Base-by-base conservation (phyloP, 2,113 vertebrate species). In the Stictonetta naevosa region DNA sequence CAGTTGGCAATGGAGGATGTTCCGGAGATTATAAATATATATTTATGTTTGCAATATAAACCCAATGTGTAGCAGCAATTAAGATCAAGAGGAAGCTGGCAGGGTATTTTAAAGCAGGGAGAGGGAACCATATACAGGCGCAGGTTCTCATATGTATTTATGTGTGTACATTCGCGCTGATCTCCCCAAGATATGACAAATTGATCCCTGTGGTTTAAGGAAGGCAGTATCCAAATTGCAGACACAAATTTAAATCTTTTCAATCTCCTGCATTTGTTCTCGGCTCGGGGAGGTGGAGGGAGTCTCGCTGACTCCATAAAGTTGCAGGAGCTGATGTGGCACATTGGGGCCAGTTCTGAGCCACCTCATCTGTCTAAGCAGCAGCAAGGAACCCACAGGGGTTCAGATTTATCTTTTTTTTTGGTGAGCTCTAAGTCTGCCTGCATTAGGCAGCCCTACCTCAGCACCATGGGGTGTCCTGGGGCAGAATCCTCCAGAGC, bases 221-320 rank as follows among this genome's bases (percentile, higher is more conserved):
- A 92, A 92, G 2, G 67, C 0, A 0, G 64, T 66, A 85, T 67
- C 90, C 92, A 92, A 95, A 93, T 13, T 94, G 90, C 50, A 85
- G 88, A 36, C 78, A 92, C 95, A 79, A 92, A 95, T 92, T 90
- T 38, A 53, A 93, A 88, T 33, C 90, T 90, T 76, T 90, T 94
- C 93, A 73, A 95, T 86, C 88, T 94, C 77, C 62, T 10, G 1
- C 64, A 31, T 48, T 84, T 1, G 52, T 89, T 78, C 75, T 84
- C 33, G 3, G 82, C 90, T 79, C 8, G 0, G 71, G 84, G 78
- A 89, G 80, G 73, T 53, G 56, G 87, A 83, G 56, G 67, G 69
- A 83, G 78, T 23, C 78, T 93, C 6, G 0, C 50, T 52, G 66
- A 48, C 66, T 95, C 92, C 82, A 76, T 90, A 62, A 85, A 88